phyloP scores from a whole-genome alignment of 2,888 invertebrate species.

The Caprella mutica region DNA sequence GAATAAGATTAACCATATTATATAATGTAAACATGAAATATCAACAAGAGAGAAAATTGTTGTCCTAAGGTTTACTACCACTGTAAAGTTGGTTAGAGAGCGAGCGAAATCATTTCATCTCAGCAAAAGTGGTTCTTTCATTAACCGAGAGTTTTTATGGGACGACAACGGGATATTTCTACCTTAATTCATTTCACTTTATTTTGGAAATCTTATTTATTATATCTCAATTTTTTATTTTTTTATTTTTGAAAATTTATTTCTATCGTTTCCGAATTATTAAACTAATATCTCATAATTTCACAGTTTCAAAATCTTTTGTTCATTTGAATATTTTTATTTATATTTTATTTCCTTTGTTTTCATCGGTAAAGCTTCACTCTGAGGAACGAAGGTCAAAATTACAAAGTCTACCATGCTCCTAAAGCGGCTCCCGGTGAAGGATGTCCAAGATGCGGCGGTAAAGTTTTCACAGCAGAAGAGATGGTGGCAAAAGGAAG shows the following conservation, averaged over 20 bases:
- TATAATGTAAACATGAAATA: no score
- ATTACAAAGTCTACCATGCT: conserved; percentile 19
- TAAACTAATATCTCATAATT: neutral
- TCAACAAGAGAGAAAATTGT: no score
- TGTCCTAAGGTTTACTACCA: no score
- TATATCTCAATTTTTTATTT: neutral
- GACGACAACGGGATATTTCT: no score
- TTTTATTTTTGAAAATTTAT: neutral
- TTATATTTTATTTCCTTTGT: neutral
- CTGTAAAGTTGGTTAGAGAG: no score
- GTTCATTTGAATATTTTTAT: neutral
- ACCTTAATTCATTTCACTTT: no score
- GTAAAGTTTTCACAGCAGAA: conserved; percentile 92
- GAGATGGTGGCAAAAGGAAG: conserved; percentile 87
- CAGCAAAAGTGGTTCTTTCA: no score
- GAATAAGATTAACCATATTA: no score
- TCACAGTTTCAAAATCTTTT: neutral
- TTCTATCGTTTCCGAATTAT: neutral
- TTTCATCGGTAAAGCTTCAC: neutral
- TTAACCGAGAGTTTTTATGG: no score
- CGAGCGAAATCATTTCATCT: no score
- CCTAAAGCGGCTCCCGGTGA: conserved; percentile 61
- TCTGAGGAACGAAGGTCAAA: conserved; percentile 8
- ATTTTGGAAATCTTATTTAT: neutral
- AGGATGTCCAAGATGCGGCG: conserved; percentile 85